Evolutionary conservation across 2,888 invertebrate genomes (phyloP), one percentile per base, ranked within the genome.

Genomic region (Netelia inedita): DNA sequence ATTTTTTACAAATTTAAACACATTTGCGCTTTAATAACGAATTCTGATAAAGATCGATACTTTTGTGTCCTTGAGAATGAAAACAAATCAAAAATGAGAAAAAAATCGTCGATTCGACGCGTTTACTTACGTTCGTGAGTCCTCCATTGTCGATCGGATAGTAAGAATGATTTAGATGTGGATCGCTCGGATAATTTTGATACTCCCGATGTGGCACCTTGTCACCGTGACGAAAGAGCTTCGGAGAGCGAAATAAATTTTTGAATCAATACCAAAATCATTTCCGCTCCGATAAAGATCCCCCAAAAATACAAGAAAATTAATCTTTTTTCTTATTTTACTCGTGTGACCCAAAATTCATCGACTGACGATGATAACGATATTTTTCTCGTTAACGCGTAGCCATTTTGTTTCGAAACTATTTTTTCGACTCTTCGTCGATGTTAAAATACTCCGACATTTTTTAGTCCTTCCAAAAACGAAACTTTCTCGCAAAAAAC

Each of bases 221-320:
- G 87, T 95, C 95, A n/a, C 96, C 96, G 91, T 96, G 96, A 57
- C 95, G 94, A 89, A 94, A 95, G 57, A 95, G 89, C 94, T 95
- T 23, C 1, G 8, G 3, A 16, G 57, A 57, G 57, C 66, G 28
- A 61, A 65, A 72, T 53, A 66, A 50, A 78, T 71, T 23, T 19
- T 41, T n/a, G 11, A 65, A 55, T n/a, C n/a, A n/a, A 19, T 1
- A 35, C n/a, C n/a, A 66, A 43, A 46, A 72, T 57, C 43, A 65
- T 19, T 53, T 6, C 19, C 10, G n/a, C 2, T 11, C 16, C 19
- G 50, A 1, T 61, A 53, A 46, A 23, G 8, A 19, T 19, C 6
- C 10, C 19, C 10, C 19, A 8, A 11, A 10, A 28, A 65, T n/a
- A n/a, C n/a, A 28, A 11, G 11, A 14, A 14, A 2, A 23, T 53